Evolutionary conservation across 2,797 vertebrate species (phyloP), one percentile per base, ranked within the genome.

Genomic region (Margarornis squamiger): DNA sequence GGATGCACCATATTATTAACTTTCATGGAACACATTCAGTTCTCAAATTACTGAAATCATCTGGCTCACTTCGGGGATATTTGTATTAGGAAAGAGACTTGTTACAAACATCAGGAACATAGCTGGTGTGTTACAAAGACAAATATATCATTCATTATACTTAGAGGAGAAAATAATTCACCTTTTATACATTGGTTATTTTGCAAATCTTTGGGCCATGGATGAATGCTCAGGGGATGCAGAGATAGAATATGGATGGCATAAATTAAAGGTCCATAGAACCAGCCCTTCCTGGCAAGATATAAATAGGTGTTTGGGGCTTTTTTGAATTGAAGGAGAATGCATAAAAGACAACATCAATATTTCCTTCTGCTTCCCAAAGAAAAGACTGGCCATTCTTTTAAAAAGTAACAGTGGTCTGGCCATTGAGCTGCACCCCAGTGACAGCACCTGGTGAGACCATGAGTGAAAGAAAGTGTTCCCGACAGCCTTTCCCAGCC

Each of bases 1-100:
- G 88, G 88, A 93, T 96, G 90, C 78, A 82, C 83, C 88, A 51
- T 90, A 93, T 94, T 95, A 95, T 95, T 95, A 95, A 85, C 92
- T 96, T 92, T 36, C 93, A 85, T 65, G 39, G 90, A 92, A 92
- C 87, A 89, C 73, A 62, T 94, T 96, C 80, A 1, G 0, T 54
- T 95, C 77, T 82, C 85, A 88, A 94, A 92, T 95, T 82, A 96
- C 81, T 71, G 61, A 94, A 95, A 93, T 92, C 46, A 79, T 95
- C 88, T 87, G 17, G 2, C 67, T 90, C 2, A 1, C 93, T 95
- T 90, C 2, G 0, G 91, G 90, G 74, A 89, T 93, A 95, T 96
- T 92, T 92, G 65, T 92, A 79, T 93, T 94, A 92, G 90, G 74
- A 88, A 86, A 87, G 80, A 93, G 91, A 80, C 81, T 90, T 89